Evolutionary conservation across 2,113 vertebrate species (phyloP), one percentile per base, ranked within the genome.

Genomic region (Gambusia affinis): DNA sequence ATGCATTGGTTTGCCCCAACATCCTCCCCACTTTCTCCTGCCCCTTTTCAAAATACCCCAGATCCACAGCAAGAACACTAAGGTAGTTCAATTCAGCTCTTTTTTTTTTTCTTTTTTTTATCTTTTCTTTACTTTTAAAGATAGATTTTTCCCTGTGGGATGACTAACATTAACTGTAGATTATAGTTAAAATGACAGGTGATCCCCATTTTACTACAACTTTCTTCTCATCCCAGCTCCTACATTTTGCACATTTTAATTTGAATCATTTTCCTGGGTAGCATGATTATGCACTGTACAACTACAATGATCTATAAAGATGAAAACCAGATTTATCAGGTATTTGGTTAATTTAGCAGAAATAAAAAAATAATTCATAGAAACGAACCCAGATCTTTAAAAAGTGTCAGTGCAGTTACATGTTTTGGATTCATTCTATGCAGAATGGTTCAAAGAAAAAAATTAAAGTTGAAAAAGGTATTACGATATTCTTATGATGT

Each of bases 1-100:
- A 73, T 86, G 78, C 92, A 83, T 80, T 94, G 90, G 80, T 92
- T 80, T 76, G 70, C 79, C 85, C 75, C 31, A 42, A 22, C 35
- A 67, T 60, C 37, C 14, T 12, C 31, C 35, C 12, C 51, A 39
- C 19, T 29, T 5, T 19, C 69, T 11, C n/a, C 33, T 4, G 15
- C 12, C 24, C 22, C 27, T 12, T 27, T 60, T 33, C 66, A 54
- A 60, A 17, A 33, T 28, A 64, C 35, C 19, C 60, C 37, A 60
- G 27, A 61, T 63, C 29, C 2, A 17, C 63, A 76, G 76, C 76
- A 29, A 79, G 5, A 76, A 29, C 84, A 82, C 85, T 86, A 3
- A 33, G 30, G 8, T 22, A 31, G 15, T 1, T n/a, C 33, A 30
- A 33, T 27, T 60, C 24, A 42, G 37, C 8, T 66, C 8, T 57